These are phyloP conservation scores for Turritopsis rubra DNA, from an alignment of 30 jellyfish, hydroid and myxozoan species.

Conservation along the genomic window DNA sequence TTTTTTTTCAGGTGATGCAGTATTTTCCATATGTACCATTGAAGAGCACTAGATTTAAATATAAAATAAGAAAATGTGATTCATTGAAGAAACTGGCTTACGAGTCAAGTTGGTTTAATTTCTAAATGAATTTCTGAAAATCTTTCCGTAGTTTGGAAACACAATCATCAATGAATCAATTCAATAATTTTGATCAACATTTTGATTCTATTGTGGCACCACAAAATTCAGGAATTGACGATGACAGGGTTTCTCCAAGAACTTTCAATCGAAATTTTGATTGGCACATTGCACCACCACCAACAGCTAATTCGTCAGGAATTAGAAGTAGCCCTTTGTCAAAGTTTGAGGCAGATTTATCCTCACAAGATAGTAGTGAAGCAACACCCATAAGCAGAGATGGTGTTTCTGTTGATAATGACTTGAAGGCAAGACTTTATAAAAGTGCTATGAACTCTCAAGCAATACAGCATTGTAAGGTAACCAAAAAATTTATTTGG, in stretches of 20 bases:
- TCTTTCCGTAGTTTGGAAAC: no score
- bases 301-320: constrained; percentile 25
- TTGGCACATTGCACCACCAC: constrained; percentile 14
- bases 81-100: not conserved
- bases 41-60: no score
- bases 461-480: not conserved
- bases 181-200: not conserved
- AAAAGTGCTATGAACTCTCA: not conserved
- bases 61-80: no score
- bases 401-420: not conserved
- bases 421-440: not conserved
- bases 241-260: constrained; percentile 13
- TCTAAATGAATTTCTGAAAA: not conserved
- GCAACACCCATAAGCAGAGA: not conserved
- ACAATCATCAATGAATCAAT: not conserved
- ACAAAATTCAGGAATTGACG: constrained; percentile 50
- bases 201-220: constrained; percentile 40
- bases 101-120: not conserved
- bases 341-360: not conserved
- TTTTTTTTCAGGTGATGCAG: no score
- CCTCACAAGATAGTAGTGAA: not conserved
- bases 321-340: not conserved
- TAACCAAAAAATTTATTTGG: no score
- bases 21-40: no score
- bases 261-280: not conserved